Percentiles rank a stretch among this genome's conserved stretches.
Conservation (phyloP, 2,113 vertebrate genomes). For the Puffinus mauretanicus region DNA sequence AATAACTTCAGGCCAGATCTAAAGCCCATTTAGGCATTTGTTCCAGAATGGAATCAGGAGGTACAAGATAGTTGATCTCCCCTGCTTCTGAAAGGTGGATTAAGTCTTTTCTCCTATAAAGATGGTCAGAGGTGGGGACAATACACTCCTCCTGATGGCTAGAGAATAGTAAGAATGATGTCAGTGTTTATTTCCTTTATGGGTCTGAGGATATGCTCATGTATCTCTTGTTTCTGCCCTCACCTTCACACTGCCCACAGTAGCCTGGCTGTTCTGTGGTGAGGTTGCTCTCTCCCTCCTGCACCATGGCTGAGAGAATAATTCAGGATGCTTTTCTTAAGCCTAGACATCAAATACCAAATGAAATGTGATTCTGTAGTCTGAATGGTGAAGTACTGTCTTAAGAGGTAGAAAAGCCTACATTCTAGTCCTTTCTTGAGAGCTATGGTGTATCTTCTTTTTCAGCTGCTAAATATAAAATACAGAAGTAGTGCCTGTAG, state of each 20-base stretch:
- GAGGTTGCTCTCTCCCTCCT: background rate
- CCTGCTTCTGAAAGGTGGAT: background rate
- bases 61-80: background rate
- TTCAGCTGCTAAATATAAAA: background rate
- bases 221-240: background rate
- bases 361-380: background rate
- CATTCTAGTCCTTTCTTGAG: conserved; percentile 5
- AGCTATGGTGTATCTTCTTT: conserved; percentile 36
- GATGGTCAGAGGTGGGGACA: background rate
- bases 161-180: background rate
- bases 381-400: background rate
- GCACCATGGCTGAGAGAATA: background rate
- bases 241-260: background rate
- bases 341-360: background rate
- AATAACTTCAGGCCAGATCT: background rate
- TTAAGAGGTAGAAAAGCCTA: background rate
- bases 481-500: background rate
- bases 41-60: background rate
- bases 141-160: background rate
- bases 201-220: background rate
- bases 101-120: background rate
- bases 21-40: background rate
- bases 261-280: background rate
- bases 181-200: background rate
- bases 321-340: background rate